These are phyloP conservation scores for Mustelus asterias DNA, from an alignment of 2,113 vertebrate genomes.

Conservation along the genomic window DNA sequence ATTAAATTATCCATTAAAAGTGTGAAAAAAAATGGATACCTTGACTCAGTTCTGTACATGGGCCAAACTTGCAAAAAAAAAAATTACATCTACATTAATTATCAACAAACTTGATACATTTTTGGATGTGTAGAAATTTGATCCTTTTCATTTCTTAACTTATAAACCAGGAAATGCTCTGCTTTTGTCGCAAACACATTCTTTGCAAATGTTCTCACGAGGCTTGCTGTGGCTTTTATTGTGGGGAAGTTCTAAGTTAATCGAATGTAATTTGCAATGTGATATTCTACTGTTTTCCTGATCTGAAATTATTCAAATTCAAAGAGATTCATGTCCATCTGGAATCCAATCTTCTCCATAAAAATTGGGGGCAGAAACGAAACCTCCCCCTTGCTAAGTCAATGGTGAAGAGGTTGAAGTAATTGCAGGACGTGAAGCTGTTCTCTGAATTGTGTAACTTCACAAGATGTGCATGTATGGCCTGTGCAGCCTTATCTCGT, in stretches of 20 bases:
- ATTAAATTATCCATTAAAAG: background rate
- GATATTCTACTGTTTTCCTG: background rate
- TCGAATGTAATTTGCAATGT: background rate
- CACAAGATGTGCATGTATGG: background rate
- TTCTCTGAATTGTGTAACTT: background rate
- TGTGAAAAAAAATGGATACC: background rate
- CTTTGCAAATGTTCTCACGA: background rate
- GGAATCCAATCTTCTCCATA: background rate
- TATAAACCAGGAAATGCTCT: background rate
- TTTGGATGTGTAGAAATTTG: background rate
- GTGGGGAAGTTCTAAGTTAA: background rate
- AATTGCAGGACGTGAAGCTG: background rate
- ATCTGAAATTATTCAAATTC: background rate
- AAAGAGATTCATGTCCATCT: background rate
- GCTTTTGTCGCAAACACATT: background rate
- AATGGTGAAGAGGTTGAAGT: background rate
- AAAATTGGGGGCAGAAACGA: background rate
- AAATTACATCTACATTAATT: background rate
- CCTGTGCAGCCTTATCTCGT: conserved; percentile 6
- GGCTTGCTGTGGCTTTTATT: background rate
- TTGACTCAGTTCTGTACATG: background rate
- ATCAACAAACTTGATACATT: background rate
- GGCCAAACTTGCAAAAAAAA: background rate
- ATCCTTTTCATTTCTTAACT: background rate
- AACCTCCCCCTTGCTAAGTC: background rate